Evolutionary conservation across 2,888 invertebrate species (phyloP).

Genomic region (Thumatha senex): DNA sequence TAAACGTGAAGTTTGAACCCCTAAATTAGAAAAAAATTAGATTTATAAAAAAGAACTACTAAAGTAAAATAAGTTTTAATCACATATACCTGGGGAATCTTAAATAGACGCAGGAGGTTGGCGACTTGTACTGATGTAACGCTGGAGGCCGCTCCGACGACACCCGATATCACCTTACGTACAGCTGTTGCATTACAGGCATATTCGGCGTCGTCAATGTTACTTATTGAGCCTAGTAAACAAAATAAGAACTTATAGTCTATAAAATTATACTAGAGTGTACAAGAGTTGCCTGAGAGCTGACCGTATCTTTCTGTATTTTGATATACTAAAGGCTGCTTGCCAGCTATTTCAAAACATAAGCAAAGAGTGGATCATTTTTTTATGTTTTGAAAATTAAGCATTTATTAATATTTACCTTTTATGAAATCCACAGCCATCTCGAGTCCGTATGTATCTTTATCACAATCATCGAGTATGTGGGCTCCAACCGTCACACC

Average conservation of each 20-base stretch:
- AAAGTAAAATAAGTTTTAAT: background rate
- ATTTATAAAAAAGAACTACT: background rate
- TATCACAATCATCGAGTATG: conserved; percentile 96
- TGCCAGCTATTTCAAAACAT: no score
- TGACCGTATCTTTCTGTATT: no score
- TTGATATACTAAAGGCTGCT: no score
- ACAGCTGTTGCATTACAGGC: conserved; percentile 94
- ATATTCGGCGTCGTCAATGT: conserved; percentile 95
- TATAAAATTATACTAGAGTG: no score
- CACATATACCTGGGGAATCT: conserved; percentile 89
- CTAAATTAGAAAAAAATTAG: no score
- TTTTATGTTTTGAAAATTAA: no score
- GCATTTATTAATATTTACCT: conserved; percentile 87
- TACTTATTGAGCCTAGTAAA: conserved; percentile 93
- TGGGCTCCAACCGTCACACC: conserved; percentile 93
- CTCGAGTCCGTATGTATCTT: conserved; percentile 97
- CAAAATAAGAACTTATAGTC: no score
- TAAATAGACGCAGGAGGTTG: conserved; percentile 91
- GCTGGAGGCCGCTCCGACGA: conserved; percentile 86
- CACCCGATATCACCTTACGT: conserved; percentile 86
- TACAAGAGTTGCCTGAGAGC: no score
- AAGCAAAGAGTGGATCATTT: no score
- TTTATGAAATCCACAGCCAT: conserved; percentile 98
- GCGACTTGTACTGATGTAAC: conserved; percentile 99
- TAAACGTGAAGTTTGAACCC: no score